Percentiles rank a stretch among this genome's conserved stretches.
phyloP scores from a whole-genome alignment of 1,140 invertebrate species.

The Ceratoteleas bidentatus region DNA sequence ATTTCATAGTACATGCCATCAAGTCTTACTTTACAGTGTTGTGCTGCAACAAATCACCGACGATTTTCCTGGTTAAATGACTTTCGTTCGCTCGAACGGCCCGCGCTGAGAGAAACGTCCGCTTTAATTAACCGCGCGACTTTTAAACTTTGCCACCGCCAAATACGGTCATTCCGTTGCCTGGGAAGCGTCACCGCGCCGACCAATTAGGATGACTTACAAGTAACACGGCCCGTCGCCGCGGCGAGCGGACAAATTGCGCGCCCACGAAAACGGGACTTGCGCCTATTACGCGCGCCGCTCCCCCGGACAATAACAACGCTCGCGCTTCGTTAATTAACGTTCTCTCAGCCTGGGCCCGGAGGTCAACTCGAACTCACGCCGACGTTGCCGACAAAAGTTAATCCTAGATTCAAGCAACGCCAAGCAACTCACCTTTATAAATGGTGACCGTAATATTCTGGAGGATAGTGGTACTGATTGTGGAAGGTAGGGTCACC shows the following conservation, averaged over 20 bases:
- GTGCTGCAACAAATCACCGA: slow-evolving; percentile 62
- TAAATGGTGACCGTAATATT: slow-evolving; percentile 95
- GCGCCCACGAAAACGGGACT: too few relatives aligned
- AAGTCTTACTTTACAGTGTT: slow-evolving; percentile 58
- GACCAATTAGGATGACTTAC: slow-evolving; percentile 31
- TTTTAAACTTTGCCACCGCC: too few relatives aligned
- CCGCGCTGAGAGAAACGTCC: slow-evolving; percentile 22
- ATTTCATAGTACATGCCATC: slow-evolving; percentile 55
- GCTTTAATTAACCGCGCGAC: too few relatives aligned
- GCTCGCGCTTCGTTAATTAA: too few relatives aligned
- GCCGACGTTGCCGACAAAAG: too few relatives aligned
- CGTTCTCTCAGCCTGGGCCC: too few relatives aligned
- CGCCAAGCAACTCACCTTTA: slow-evolving; percentile 80
- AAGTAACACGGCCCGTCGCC: slow-evolving; percentile 8
- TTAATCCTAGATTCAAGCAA: background rate
- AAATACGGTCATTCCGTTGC: slow-evolving; percentile 27
- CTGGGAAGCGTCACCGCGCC: slow-evolving; percentile 3
- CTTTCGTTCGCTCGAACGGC: slow-evolving; percentile 3
- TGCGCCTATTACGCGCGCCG: too few relatives aligned
- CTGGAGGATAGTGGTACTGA: slow-evolving; percentile 94
- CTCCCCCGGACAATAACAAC: too few relatives aligned
- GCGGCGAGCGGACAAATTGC: too few relatives aligned
- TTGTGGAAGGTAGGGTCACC: slow-evolving; percentile 94
- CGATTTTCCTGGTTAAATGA: slow-evolving; percentile 33
- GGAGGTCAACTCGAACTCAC: too few relatives aligned